These are phyloP conservation scores for Pangasianodon gigas DNA, from an alignment of 2,113 vertebrate species.

Conservation along the genomic window DNA sequence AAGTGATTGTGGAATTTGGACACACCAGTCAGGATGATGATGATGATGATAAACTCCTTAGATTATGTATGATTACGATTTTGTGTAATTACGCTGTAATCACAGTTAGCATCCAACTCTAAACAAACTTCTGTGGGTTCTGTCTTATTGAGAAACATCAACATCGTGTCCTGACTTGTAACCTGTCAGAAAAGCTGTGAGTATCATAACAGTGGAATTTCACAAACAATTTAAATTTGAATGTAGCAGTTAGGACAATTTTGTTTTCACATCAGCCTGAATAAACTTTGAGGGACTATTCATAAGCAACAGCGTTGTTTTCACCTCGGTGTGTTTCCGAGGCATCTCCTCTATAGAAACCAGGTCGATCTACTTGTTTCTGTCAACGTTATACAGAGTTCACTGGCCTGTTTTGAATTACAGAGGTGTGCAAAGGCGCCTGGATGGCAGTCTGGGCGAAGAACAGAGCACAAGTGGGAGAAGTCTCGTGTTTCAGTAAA, in stretches of 20 bases:
- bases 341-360: not conserved
- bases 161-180: not conserved
- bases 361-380: not conserved
- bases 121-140: not conserved
- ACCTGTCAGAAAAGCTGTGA: not conserved
- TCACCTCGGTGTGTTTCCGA: not conserved
- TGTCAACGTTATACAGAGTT: not conserved
- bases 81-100: not conserved
- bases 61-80: not conserved
- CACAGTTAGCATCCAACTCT: not conserved
- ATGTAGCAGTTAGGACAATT: not conserved
- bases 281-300: not conserved
- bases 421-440: not conserved
- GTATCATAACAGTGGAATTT: not conserved
- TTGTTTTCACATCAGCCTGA: no score
- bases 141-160: not conserved
- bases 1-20: not conserved
- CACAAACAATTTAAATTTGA: not conserved
- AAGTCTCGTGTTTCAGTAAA: not conserved
- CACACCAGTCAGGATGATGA: not conserved
- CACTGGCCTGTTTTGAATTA: slow-evolving; percentile 2
- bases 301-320: not conserved
- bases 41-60: not conserved
- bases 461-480: not conserved
- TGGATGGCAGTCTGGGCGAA: not conserved